Base-by-base conservation (phyloP, 2,888 invertebrate genomes). In the Pachycephus smyrnensis region DNA sequence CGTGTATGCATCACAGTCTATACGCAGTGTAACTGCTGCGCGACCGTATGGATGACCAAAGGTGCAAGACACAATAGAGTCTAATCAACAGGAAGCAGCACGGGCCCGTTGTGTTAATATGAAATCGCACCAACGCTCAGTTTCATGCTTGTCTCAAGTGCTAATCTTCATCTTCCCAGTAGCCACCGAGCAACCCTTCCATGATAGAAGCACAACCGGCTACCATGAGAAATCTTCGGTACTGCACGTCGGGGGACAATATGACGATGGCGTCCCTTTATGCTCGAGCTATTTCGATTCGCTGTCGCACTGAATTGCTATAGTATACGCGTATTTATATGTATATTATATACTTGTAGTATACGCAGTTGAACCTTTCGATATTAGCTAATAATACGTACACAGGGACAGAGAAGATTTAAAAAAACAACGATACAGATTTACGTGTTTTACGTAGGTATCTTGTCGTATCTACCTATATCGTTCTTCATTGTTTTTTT, bases 41-140 rank as follows among this genome's bases (percentile, higher is more conserved):
- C 82, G 80, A 85, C 82, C 79, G 81, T 86, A 88, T 88, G 86
- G 86, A 89, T 89, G 88, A 88, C 84, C 87, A 80, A 88, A 88
- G 88, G 86, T 85, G 88, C 84, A 83, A 85, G 80, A 84, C 84
- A 88, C 88, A 89, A 89, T 89, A 82, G 87, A 86, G 86, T 86
- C 86, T 88, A 88, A 89, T 89, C 88, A 89, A 88, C 89, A 87
- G 83, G 84, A 83, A 84, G 82, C 79, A 80, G 84, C 81, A 81
- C 78, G 82, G 85, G 81, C 84, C 82, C 84, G 78, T 77, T 78
- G 84, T 84, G 87, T 87, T 88, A 86, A 87, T 87, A 87, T 88
- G 87, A 86, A 88, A 88, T 87, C 87, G 87, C 83, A 86, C 85
- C 85, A 77, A 33, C 37, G 37, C 74, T 74, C 37, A 32, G 74